Conservation (phyloP, 2,113 vertebrate genomes). For the Dipodomys ordii region DNA sequence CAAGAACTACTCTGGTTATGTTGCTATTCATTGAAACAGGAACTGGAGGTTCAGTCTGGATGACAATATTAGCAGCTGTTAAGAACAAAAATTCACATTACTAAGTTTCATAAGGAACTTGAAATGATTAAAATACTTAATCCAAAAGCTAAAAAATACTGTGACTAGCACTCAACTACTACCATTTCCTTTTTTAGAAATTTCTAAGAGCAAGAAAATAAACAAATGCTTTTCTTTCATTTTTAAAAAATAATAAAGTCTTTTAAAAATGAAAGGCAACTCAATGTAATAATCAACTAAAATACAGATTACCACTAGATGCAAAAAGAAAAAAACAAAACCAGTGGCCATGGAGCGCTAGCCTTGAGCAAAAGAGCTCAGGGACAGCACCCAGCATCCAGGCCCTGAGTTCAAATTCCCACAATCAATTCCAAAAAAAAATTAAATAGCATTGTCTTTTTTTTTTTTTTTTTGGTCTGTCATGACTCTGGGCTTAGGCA, state of each 20-base stretch:
- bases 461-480: too few species aligned
- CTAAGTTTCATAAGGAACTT: background rate
- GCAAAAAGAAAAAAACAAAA: background rate
- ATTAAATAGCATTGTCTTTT: background rate
- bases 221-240: background rate
- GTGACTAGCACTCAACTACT: background rate
- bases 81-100: constrained; percentile 72
- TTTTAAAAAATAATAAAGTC: constrained; percentile 25
- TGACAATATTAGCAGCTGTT: constrained; percentile 96
- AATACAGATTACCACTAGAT: background rate
- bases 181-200: constrained; percentile 56
- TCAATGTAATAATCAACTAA: background rate
- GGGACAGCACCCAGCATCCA: too few species aligned
- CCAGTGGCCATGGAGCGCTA: too few species aligned
- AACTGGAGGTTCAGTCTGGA: constrained; percentile 93
- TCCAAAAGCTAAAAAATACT: constrained; percentile 46
- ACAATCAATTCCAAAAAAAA: background rate
- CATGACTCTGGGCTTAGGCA: too few species aligned
- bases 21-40: constrained; percentile 88
- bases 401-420: background rate
- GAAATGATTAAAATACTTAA: constrained; percentile 45
- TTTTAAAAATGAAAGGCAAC: constrained; percentile 54
- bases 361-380: too few species aligned
- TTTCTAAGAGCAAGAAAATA: constrained; percentile 42
- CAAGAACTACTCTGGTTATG: constrained; percentile 91